Base-by-base conservation (phyloP, 2,113 vertebrate species). In the Verasper variegatus region DNA sequence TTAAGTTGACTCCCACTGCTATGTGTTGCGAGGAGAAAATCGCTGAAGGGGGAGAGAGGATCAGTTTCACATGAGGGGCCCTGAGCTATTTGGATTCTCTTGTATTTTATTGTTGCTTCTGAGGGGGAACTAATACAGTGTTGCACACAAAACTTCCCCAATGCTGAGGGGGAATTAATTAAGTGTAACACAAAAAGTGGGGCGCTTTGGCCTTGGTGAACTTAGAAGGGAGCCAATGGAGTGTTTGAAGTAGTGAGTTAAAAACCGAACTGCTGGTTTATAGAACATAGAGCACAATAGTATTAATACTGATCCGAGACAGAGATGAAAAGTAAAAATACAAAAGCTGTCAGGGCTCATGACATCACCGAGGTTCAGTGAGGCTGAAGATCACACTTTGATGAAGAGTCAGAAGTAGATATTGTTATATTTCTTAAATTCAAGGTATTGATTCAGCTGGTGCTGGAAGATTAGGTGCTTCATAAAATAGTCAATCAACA, bases 51-150 rank as follows among this genome's bases (percentile, higher is more conserved):
- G 81, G 74, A 81, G 80, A 91, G 83, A 82, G 92, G 91, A 93
- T 93, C 91, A 93, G 91, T 94, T 92, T 93, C 93, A 93, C 90
- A 91, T 92, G 91, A 92, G 92, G 87, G 89, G 89, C 88, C 90
- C 83, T 49, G 81, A 94, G 91, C 90, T 93, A 92, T 92, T 93
- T 90, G 91, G 89, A 84, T 81, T 90, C 86, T 79, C 91, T 92
- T 91, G 91, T 93, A 92, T 91, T 92, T 93, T 89, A 92, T 93
- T 93, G 89, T 94, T 90, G 89, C 86, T 88, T 90, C 81, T 80
- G 80, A 92, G 90, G 85, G 89, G 87, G 92, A 89, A 92, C 90
- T 92, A 94, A 93, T 92, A 90, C 86, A 93, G 87, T 92, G 92
- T 92, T 90, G 89, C 90, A 88, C 87, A 92, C 88, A 91, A 92